Percentiles rank a stretch among this genome's conserved stretches.
Evolutionary conservation across 2,888 invertebrate genomes (phyloP).

Genomic region (Thera britannica): DNA sequence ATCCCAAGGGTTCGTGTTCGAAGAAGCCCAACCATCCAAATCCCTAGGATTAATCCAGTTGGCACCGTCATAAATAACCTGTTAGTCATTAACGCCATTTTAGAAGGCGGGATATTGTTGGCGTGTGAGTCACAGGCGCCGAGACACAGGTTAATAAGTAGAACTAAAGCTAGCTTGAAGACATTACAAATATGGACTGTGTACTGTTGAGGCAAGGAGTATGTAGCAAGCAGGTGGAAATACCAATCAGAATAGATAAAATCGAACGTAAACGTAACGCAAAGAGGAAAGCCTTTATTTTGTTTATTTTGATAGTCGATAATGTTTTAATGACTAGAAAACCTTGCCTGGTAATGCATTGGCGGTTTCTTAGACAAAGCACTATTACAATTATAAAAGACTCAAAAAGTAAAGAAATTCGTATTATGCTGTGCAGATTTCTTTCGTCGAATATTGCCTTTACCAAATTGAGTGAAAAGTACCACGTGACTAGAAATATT

Average conservation of each 20-base stretch:
- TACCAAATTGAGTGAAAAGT: too few relatives aligned
- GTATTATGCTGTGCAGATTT: too few relatives aligned
- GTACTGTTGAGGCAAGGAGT: not conserved
- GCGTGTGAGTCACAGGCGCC: conserved; percentile 69
- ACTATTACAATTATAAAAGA: too few relatives aligned
- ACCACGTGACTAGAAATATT: too few relatives aligned
- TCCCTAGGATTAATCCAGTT: conserved; percentile 30
- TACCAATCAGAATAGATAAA: not conserved
- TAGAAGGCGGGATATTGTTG: conserved; percentile 56
- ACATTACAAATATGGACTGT: too few relatives aligned
- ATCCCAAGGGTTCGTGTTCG: conserved; percentile 14
- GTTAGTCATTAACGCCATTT: conserved; percentile 68
- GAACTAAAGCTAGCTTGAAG: not conserved
- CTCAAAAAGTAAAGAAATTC: too few relatives aligned
- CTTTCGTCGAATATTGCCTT: too few relatives aligned
- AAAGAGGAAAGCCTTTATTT: not conserved
- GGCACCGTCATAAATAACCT: conserved; percentile 41
- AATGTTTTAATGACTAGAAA: too few relatives aligned
- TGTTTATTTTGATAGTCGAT: too few relatives aligned
- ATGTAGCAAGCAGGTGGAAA: conserved; percentile 6
- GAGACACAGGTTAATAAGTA: conserved; percentile 28
- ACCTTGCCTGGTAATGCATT: too few relatives aligned
- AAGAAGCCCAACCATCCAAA: conserved; percentile 20
- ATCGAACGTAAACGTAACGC: not conserved
- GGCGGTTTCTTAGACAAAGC: too few relatives aligned